Conservation (phyloP, 1,140 invertebrate genomes). For the Drosophila obscura region DNA sequence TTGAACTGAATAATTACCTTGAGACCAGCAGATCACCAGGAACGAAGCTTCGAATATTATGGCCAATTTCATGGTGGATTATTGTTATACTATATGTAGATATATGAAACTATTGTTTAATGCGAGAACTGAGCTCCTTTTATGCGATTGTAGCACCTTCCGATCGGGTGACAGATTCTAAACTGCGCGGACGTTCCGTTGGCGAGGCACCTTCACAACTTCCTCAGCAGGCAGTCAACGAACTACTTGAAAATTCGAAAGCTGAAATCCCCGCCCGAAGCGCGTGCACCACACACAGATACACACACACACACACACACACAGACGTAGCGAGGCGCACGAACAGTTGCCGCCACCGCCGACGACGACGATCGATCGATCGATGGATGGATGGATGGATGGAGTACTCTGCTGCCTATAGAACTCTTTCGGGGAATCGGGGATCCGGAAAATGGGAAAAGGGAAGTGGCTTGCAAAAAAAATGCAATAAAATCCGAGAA, state of each 20-base stretch:
- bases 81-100: not conserved
- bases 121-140: constrained; percentile 6
- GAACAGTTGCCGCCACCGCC: constrained; percentile 17
- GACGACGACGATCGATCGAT: constrained; percentile 57
- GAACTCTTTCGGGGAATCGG: no score
- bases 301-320: constrained; percentile 14
- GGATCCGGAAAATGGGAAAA: no score
- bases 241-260: constrained; percentile 82
- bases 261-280: constrained; percentile 71
- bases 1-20: constrained; percentile 51
- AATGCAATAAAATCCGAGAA: not conserved
- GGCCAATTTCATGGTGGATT: constrained; percentile 45
- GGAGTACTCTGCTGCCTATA: no score
- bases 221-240: constrained; percentile 74
- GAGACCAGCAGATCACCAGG: constrained; percentile 56
- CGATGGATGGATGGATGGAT: constrained; percentile 23
- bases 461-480: constrained; percentile 26
- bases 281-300: constrained; percentile 62
- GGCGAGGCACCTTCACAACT: constrained; percentile 75
- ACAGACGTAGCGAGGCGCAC: constrained; percentile 39
- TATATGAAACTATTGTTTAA: constrained; percentile 2
- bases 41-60: constrained; percentile 41
- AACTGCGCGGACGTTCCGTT: constrained; percentile 67
- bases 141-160: constrained; percentile 59
- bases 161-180: constrained; percentile 69